Percentiles rank a stretch among this genome's conserved stretches.
Evolutionary conservation across 2,113 vertebrate genomes (phyloP).

Genomic region (Pelmatolapia mariae): DNA sequence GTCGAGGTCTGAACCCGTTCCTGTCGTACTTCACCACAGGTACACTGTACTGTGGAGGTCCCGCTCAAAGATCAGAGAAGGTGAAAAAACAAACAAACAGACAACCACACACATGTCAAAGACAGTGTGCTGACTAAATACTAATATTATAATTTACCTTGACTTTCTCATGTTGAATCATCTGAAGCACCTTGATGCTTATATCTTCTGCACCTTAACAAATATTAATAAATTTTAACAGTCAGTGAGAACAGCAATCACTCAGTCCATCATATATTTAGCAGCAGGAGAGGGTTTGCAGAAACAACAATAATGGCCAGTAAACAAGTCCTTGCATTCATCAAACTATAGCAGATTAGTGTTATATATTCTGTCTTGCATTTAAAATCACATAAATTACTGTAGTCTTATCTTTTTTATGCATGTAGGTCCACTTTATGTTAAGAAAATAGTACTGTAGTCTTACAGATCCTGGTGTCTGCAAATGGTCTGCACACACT

Average conservation of each 20-base stretch:
- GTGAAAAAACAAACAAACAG: not conserved
- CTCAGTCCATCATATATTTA: not conserved
- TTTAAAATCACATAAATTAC: not conserved
- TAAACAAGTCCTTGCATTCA: not conserved
- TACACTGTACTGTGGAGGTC: conserved; percentile 77
- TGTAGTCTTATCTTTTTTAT: not conserved
- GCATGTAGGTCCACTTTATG: not conserved
- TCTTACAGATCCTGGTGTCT: conserved; percentile 80
- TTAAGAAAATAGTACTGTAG: not conserved
- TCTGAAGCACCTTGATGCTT: conserved; percentile 78
- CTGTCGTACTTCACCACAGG: conserved; percentile 88
- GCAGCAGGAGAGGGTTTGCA: not conserved
- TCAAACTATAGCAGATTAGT: not conserved
- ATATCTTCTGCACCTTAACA: conserved; percentile 73
- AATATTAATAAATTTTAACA: not conserved
- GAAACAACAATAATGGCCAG: not conserved
- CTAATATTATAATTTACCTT: conserved; percentile 67
- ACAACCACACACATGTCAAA: not conserved
- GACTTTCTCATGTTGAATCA: conserved; percentile 75
- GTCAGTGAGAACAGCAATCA: not conserved
- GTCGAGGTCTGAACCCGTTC: conserved; percentile 84
- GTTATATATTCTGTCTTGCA: not conserved
- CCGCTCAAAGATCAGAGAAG: not conserved
- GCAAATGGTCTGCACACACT: conserved; percentile 78
- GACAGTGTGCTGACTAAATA: not conserved